These are phyloP conservation scores for Drosophila serrata DNA, from an alignment of 1,140 invertebrate genomes.

Conservation along the genomic window DNA sequence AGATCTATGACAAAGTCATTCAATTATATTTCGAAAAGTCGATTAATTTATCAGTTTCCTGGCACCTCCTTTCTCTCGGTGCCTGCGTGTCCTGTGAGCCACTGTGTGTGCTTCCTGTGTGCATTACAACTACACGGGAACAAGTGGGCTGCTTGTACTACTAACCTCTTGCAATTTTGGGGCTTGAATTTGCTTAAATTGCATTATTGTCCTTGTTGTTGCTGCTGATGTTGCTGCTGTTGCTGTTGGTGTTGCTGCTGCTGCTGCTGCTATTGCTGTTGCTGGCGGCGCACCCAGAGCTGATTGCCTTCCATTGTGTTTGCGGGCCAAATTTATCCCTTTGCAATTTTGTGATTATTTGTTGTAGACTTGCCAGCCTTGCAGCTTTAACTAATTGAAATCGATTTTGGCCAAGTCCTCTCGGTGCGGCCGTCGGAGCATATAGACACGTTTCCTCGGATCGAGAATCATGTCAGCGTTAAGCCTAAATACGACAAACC, in stretches of 20 bases:
- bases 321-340: slow-evolving; percentile 53
- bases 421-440: slow-evolving; percentile 7
- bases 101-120: slow-evolving; percentile 37
- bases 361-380: slow-evolving; percentile 58
- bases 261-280: slow-evolving; percentile 19
- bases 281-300: slow-evolving; percentile 22
- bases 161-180: slow-evolving; percentile 73
- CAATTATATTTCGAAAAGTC: too few species aligned
- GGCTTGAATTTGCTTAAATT: slow-evolving; percentile 76
- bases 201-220: slow-evolving; percentile 66
- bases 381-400: slow-evolving; percentile 78
- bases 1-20: neutral
- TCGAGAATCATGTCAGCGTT: slow-evolving; percentile 63
- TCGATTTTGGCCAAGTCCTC: slow-evolving; percentile 59
- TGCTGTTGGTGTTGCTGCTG: slow-evolving; percentile 11
- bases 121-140: slow-evolving; percentile 61
- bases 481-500: slow-evolving; percentile 60
- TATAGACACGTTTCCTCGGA: slow-evolving; percentile 24
- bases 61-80: neutral
- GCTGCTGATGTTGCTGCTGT: slow-evolving; percentile 7
- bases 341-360: slow-evolving; percentile 69
- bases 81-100: slow-evolving; percentile 24
- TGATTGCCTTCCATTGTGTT: slow-evolving; percentile 58
- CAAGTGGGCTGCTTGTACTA: slow-evolving; percentile 55
- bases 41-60: neutral